Conservation (phyloP, 2,888 invertebrate genomes). For the Lordiphosa fenestrarum region DNA sequence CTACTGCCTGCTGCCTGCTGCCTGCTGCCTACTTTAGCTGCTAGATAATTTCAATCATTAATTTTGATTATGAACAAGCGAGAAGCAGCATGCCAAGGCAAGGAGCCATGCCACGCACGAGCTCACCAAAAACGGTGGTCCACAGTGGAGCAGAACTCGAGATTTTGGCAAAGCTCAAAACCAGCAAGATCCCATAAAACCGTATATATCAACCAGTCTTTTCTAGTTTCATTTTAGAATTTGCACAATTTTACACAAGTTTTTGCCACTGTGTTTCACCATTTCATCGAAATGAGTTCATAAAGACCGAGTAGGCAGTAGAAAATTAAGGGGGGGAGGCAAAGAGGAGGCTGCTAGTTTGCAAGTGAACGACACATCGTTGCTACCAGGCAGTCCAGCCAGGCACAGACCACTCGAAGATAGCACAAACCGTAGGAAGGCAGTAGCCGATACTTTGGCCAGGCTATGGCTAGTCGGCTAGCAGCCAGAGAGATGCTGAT, state of each 20-base stretch:
- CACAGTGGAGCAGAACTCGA: constrained; percentile 7
- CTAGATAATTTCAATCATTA: constrained; percentile 78
- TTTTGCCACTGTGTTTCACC: constrained; percentile 32
- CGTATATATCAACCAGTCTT: too few species aligned
- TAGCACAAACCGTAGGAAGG: constrained; percentile 7
- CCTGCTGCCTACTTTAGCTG: constrained; percentile 63
- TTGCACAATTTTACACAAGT: too few species aligned
- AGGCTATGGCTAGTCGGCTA: constrained; percentile 23
- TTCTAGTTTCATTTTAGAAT: too few species aligned
- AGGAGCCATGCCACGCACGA: constrained; percentile 48
- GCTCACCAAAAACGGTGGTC: constrained; percentile 30
- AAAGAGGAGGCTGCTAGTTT: constrained; percentile 27
- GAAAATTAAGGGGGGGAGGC: constrained; percentile 3
- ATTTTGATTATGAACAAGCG: constrained; percentile 75
- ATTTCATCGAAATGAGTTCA: constrained; percentile 60
- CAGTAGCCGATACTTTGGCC: constrained; percentile 8
- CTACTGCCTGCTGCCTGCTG: constrained; percentile 9
- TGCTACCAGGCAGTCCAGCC: constrained; percentile 22
- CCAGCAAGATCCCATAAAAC: too few species aligned
- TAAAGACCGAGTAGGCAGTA: constrained; percentile 34
- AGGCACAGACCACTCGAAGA: constrained; percentile 9
- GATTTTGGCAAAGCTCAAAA: too few species aligned
- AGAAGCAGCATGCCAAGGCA: constrained; percentile 34
- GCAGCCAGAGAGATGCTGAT: constrained; percentile 35
- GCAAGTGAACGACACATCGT: constrained; percentile 37